Percentiles rank a stretch among this genome's conserved stretches.
Conservation (phyloP, 2,888 invertebrate species). For the Chironomus riparius region DNA sequence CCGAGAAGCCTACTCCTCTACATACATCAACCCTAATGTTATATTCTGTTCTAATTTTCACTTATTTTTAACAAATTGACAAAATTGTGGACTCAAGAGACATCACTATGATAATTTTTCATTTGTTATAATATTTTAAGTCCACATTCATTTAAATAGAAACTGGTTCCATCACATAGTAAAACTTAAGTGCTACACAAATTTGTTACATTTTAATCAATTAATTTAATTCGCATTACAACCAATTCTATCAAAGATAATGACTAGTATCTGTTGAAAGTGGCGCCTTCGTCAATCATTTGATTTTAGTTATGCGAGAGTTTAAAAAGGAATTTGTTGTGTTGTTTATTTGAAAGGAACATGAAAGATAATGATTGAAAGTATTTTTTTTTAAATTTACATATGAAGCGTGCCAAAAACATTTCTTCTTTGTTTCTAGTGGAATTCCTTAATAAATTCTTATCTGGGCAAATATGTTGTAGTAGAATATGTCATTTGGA, state of each 20-base stretch:
- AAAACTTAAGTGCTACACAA: too few relatives aligned
- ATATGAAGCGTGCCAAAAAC: neutral
- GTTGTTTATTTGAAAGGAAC: neutral
- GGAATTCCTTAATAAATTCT: neutral
- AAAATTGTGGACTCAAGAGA: neutral
- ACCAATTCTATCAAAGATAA: too few relatives aligned
- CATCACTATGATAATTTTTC: neutral
- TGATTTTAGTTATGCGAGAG: neutral
- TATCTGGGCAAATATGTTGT: neutral
- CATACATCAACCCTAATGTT: too few relatives aligned
- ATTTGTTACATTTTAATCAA: too few relatives aligned
- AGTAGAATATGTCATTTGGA: neutral
- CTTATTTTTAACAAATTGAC: too few relatives aligned
- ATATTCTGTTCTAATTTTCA: too few relatives aligned
- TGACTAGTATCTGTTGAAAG: neutral
- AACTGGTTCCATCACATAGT: neutral
- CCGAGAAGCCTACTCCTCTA: too few relatives aligned
- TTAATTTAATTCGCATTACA: too few relatives aligned
- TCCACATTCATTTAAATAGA: neutral
- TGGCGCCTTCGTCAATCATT: slow-evolving; percentile 21
- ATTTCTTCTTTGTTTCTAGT: neutral
- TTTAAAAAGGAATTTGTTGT: too few relatives aligned
- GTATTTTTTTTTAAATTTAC: neutral
- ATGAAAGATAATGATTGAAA: neutral
- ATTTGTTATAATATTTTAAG: neutral